phyloP scores from a whole-genome alignment of 53 echinoderm and acorn worm genomes.

The Paracentrotus lividus region DNA sequence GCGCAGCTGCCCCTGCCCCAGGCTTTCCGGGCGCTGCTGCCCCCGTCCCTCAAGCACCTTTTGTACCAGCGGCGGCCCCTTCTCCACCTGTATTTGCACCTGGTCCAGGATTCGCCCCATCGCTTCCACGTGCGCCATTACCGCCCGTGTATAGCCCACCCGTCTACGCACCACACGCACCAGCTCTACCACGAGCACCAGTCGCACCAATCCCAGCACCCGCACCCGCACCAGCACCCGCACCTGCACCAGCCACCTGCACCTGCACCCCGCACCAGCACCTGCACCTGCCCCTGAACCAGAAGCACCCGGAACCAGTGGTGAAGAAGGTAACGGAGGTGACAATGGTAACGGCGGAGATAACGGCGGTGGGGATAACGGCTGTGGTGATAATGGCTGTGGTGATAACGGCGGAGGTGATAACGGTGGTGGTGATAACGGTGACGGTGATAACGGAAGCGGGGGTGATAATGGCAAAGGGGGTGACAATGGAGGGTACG shows the following conservation, averaged over 20 bases:
- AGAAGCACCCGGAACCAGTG: constrained; percentile 1
- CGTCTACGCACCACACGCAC: not conserved
- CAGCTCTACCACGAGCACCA: constrained; percentile 24
- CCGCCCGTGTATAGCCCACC: constrained; percentile 35
- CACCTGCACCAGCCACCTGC: not conserved
- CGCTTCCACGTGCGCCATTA: not conserved
- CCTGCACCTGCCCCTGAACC: constrained; percentile 47
- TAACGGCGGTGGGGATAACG: constrained; percentile 1
- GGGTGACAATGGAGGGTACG: not conserved
- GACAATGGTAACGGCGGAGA: not conserved
- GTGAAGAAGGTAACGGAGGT: constrained; percentile 9
- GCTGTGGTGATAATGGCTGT: not conserved
- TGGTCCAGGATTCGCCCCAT: constrained; percentile 8
- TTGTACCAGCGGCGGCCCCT: constrained; percentile 3
- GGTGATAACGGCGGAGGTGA: not conserved
- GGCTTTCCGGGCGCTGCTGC: not conserved
- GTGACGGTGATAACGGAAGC: not conserved
- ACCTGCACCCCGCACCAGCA: not conserved
- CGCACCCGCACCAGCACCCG: constrained; percentile 34
- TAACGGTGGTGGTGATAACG: not conserved
- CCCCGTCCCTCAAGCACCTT: not conserved
- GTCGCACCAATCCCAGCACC: constrained; percentile 11
- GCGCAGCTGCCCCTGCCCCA: constrained; percentile 2
- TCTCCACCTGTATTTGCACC: not conserved
- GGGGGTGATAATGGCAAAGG: not conserved